Conservation (phyloP, 2,888 invertebrate genomes). For the Bedellia somnulentella region DNA sequence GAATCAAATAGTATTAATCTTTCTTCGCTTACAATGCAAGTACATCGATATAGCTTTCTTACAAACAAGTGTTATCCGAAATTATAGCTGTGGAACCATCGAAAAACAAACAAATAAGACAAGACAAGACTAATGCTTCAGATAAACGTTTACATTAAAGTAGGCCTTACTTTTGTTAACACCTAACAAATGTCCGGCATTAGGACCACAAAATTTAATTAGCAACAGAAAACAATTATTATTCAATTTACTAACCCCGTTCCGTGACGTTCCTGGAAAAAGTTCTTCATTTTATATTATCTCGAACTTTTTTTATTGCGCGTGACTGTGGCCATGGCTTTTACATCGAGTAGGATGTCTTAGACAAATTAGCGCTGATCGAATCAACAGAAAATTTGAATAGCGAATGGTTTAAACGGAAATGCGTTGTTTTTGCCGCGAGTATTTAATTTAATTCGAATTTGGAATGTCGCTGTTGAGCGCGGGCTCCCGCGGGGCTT, state of each 20-base stretch:
- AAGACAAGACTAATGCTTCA: too few species aligned
- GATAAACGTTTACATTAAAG: too few species aligned
- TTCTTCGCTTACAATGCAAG: too few species aligned
- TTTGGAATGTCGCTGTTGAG: conserved; percentile 40
- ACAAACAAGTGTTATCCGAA: too few species aligned
- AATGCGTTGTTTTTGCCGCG: conserved; percentile 52
- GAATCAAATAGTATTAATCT: too few species aligned
- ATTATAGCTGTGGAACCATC: too few species aligned
- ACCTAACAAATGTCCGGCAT: conserved; percentile 27
- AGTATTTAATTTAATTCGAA: conserved; percentile 54
- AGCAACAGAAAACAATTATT: conserved; percentile 10
- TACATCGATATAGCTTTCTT: too few species aligned
- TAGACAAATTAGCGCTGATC: conserved; percentile 58
- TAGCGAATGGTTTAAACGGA: conserved; percentile 34
- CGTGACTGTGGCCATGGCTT: not conserved
- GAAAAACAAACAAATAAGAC: too few species aligned
- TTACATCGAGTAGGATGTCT: conserved; percentile 12
- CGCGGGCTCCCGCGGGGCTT: conserved; percentile 41
- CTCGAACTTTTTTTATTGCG: too few species aligned
- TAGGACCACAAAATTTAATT: conserved; percentile 30
- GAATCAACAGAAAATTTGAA: conserved; percentile 42
- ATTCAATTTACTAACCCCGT: not conserved
- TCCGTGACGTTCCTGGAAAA: too few species aligned
- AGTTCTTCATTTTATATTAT: too few species aligned
- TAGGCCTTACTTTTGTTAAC: too few species aligned